Evolutionary conservation across 1,140 invertebrate species (phyloP).

Genomic region (Pararge aegeria): DNA sequence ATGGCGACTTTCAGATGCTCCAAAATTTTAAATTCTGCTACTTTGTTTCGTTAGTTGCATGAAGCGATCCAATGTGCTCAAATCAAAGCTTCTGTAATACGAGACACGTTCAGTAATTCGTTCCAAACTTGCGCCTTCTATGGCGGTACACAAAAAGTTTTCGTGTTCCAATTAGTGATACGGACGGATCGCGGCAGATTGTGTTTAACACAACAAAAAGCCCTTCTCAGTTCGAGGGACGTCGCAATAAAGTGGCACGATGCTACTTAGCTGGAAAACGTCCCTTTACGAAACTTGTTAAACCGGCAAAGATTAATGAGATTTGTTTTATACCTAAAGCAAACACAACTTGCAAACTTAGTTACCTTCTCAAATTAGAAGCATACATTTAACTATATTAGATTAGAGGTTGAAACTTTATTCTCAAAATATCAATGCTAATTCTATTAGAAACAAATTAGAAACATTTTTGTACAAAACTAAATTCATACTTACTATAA

Average conservation of each 20-base stretch:
- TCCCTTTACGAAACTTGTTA: slow-evolving; percentile 37
- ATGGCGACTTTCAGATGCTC: no score
- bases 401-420: no score
- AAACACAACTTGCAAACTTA: slow-evolving; percentile 25
- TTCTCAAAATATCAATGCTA: no score
- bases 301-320: slow-evolving; percentile 49
- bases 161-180: slow-evolving; percentile 45
- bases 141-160: slow-evolving; percentile 57
- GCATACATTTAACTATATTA: not conserved
- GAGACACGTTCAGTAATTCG: slow-evolving; percentile 71
- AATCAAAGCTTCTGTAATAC: slow-evolving; percentile 67
- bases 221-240: slow-evolving; percentile 10
- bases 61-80: slow-evolving; percentile 39
- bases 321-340: slow-evolving; percentile 37
- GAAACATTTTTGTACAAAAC: no score
- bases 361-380: not conserved
- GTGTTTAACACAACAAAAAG: slow-evolving; percentile 31
- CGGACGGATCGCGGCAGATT: slow-evolving; percentile 25
- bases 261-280: slow-evolving; percentile 35
- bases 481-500: not conserved
- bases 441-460: no score
- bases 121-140: slow-evolving; percentile 61
- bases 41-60: slow-evolving; percentile 35
- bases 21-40: no score
- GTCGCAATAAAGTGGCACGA: slow-evolving; percentile 21